Evolutionary conservation across 2,113 vertebrate genomes (phyloP).

Genomic region (Pseudorhombus dupliciocellatus): DNA sequence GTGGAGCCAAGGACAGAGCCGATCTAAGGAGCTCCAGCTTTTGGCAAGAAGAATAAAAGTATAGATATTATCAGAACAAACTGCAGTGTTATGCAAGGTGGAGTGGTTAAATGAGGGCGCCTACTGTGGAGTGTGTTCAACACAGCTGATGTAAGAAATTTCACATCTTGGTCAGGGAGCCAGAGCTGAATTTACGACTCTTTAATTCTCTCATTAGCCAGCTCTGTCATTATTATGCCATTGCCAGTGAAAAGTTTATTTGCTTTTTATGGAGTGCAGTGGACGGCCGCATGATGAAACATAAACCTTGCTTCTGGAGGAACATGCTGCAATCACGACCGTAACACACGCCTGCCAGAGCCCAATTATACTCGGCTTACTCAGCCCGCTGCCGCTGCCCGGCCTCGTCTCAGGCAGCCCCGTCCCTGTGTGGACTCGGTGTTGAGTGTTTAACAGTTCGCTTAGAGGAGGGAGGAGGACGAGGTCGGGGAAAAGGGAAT

Average conservation of each 20-base stretch:
- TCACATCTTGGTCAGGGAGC: conserved; percentile 55
- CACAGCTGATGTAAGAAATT: conserved; percentile 59
- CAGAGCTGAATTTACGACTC: conserved; percentile 66
- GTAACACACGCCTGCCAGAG: conserved; percentile 53
- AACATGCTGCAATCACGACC: conserved; percentile 65
- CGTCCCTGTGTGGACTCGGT: conserved; percentile 22
- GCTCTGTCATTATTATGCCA: conserved; percentile 75
- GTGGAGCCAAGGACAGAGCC: neutral
- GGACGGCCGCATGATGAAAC: conserved; percentile 70
- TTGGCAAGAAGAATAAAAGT: conserved; percentile 6
- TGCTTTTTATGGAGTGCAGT: conserved; percentile 75
- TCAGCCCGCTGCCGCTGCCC: conserved; percentile 15
- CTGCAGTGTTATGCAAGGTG: conserved; percentile 32
- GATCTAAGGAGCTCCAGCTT: conserved; percentile 6
- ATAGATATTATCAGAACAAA: neutral
- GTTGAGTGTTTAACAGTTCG: conserved; percentile 51
- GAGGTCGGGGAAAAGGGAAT: conserved; percentile 31
- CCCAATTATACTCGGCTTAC: conserved; percentile 44
- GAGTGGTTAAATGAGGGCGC: conserved; percentile 34
- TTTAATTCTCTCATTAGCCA: conserved; percentile 77
- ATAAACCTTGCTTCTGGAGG: conserved; percentile 73
- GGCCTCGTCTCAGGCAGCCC: conserved; percentile 33
- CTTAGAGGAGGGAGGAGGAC: conserved; percentile 10
- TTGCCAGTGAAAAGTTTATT: conserved; percentile 75
- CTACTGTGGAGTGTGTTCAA: conserved; percentile 37